phyloP scores from a whole-genome alignment of 1,140 invertebrate genomes.

The Pogonognathellus flavescens region DNA sequence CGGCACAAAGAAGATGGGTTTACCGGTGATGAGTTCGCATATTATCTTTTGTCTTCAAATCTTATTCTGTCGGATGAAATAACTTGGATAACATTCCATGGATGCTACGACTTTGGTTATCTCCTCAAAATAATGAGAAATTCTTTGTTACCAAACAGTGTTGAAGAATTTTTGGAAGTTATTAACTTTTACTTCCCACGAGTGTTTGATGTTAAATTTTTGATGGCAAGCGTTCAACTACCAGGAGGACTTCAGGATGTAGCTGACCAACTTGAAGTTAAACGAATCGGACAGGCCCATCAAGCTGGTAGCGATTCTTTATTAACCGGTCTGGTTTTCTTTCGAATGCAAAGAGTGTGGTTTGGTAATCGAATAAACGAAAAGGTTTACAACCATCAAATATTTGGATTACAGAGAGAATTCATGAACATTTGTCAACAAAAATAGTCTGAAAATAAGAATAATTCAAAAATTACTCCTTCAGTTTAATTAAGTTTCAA shows the following conservation, averaged over 20 bases:
- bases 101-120: constrained; percentile 98
- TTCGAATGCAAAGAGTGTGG: constrained; percentile 76
- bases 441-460: constrained; percentile 24
- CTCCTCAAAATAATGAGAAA: constrained; percentile 88
- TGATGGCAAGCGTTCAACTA: constrained; percentile 97
- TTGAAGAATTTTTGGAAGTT: constrained; percentile 12
- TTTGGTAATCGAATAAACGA: constrained; percentile 11
- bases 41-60: constrained; percentile 80
- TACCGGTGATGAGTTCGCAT: constrained; percentile 75
- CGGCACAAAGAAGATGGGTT: constrained; percentile 99
- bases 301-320: constrained; percentile 97
- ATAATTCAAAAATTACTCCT: no score
- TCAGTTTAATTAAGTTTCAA: no score
- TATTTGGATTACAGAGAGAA: neutral
- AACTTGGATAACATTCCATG: constrained; percentile 97
- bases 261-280: constrained; percentile 88
- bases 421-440: neutral
- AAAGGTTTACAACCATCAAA: constrained; percentile 12
- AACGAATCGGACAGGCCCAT: constrained; percentile 94
- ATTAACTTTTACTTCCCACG: neutral
- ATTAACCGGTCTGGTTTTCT: constrained; percentile 97
- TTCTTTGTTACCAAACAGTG: neutral
- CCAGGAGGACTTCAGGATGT: constrained; percentile 98
- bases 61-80: constrained; percentile 95
- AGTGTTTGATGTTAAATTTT: constrained; percentile 73